Base-by-base conservation (phyloP, 2,888 invertebrate species). In the Liodrosophila aerea region DNA sequence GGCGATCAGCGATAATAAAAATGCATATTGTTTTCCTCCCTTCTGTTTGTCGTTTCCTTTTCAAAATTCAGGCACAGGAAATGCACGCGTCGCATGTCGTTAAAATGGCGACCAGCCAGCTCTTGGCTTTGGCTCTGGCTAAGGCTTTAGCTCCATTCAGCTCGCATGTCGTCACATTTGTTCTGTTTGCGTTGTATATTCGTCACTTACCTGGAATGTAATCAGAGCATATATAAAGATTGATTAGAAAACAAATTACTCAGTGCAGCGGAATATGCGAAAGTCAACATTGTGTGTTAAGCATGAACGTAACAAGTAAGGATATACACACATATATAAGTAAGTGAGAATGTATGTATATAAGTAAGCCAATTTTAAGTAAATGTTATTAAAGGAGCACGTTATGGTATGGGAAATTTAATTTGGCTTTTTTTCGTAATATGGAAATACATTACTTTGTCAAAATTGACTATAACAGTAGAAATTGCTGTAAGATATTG, bases 31-130 rank as follows among this genome's bases (percentile, higher is more conserved):
- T 71, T 70, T 73, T 67, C 13, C 43, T 11, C 47, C 30, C 29
- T 8, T 36, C 16, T 31, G 15, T 34, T 34, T 31, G 44, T 43
- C 47, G 33, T 30, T 39, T 43, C 46, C 46, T 50, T 50, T 15
- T 15, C n/a, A 7, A 33, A 41, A 54, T 50, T 71, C 58, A 57
- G 63, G 41, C 33, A 34, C 71, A 73, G 67, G 86, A 86, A 82
- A 81, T 82, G 86, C 81, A 84, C 75, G 77, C 77, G 60, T 63
- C 62, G 73, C 71, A 78, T 64, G 61, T 76, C 69, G 69, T 83
- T 66, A 75, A 72, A 78, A 74, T 82, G 67, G 62, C 68, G 61
- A 63, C 62, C 51, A 22, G 22, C n/a, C n/a, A 22, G 22, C 22
- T 22, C 22, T 22, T 22, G 2, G n/a, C n/a, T n/a, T n/a, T n/a